Evolutionary conservation across 2,113 vertebrate species (phyloP), one percentile per base, ranked within the genome.

Genomic region (Garra rufa): DNA sequence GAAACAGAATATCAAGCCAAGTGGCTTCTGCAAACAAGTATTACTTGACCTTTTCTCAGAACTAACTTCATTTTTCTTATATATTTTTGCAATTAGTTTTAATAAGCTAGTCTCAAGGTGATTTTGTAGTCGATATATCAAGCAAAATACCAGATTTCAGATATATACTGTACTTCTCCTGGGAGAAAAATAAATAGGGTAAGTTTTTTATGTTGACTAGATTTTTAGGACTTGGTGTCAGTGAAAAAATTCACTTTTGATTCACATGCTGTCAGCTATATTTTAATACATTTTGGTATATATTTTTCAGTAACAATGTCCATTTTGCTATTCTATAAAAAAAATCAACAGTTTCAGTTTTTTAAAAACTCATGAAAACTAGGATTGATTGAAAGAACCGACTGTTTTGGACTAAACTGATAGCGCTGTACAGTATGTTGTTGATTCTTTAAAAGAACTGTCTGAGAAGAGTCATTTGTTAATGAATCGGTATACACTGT

Each of bases 21-120:
- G 41, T 75, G 44, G 14, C 24, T 50, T 30, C 24, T 48, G 44
- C 44, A 50, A 75, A 48, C 26, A 73, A 73, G 13, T 46, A n/a
- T 24, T 73, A n/a, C 41, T 28, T 75, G 73, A 75, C 44, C 73
- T 75, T 75, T 75, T 75, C 44, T 75, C 26, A 2, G 73, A 75
- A 28, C 14, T 30, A 50, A 48, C 46, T 17, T 75, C 2, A 30
- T 75, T 75, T 75, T 26, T 75, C 73, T 75, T 75, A 10, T 6
- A 75, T 50, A 50, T 75, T 75, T 75, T 75, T 73, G 70, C 44
- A 75, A 50, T 75, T 75, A 50, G 24, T 75, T 50, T 48, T 75
- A 73, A 75, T 75, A 15, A 50, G 14, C 44, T 46, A 13, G 3
- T 74, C 8, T 24, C 71, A 48, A 9, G 44, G 44, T 50, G 3